A percentile compares a stretch with the other conserved stretches of the same genome.
Conservation (phyloP, 2,113 vertebrate genomes). For the Gyps fulvus region DNA sequence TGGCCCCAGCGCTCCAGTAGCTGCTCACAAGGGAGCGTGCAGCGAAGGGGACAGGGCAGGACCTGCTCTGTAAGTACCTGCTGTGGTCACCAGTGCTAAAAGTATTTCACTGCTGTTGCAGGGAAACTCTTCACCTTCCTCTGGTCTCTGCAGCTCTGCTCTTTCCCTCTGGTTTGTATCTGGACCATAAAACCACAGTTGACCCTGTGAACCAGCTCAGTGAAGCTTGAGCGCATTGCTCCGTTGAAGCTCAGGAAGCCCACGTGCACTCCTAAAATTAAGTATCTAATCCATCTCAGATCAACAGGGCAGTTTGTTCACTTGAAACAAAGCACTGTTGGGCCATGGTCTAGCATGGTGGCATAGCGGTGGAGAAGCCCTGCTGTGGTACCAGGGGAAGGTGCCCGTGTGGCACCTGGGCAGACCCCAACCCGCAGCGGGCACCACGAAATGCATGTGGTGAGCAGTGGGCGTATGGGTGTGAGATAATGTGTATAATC, state of each 20-base stretch:
- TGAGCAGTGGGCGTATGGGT: fast-evolving
- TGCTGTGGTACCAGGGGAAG: background rate
- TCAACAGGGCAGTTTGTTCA: fast-evolving
- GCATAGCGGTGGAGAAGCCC: background rate
- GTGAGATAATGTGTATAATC: fast-evolving
- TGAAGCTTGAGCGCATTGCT: fast-evolving
- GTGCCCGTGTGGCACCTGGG: fast-evolving
- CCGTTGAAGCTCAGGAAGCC: background rate
- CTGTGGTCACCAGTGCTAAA: fast-evolving
- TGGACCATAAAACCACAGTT: background rate
- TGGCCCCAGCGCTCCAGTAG: fast-evolving
- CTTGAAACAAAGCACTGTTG: fast-evolving
- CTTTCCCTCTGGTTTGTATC: background rate
- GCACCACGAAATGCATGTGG: fast-evolving
- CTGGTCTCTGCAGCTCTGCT: background rate
- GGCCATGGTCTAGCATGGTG: background rate
- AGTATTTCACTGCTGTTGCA: background rate
- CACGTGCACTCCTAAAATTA: fast-evolving
- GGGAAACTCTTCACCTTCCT: background rate
- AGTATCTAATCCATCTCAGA: fast-evolving
- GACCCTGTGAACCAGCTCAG: background rate
- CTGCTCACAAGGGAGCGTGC: fast-evolving
- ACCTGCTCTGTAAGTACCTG: background rate
- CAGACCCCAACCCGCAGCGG: fast-evolving
- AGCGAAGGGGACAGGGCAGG: background rate